A percentile compares a stretch with the other conserved stretches of the same genome.
Conservation (phyloP, 2,888 invertebrate genomes). For the Drosophila pegasa region DNA sequence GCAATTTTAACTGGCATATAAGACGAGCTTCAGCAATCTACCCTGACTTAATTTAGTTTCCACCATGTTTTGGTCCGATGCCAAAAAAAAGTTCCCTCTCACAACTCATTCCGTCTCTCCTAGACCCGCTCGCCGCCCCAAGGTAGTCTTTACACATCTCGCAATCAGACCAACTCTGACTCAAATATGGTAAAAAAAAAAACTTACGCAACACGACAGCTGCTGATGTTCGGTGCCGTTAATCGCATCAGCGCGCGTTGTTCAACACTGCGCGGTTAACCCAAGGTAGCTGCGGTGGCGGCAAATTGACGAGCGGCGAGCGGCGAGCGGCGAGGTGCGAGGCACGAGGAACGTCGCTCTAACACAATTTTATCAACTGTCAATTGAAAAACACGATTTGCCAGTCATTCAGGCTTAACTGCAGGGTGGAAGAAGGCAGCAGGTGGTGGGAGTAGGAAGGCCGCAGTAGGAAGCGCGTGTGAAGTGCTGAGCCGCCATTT, state of each 20-base stretch:
- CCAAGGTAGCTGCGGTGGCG: constrained; percentile 1
- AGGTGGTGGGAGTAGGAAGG: neutral
- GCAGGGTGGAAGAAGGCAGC: neutral
- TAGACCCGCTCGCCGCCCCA: no score
- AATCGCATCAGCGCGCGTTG: constrained; percentile 57
- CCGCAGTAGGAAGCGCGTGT: neutral
- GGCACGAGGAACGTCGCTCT: neutral
- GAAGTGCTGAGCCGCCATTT: constrained; percentile 47
- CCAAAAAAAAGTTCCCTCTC: no score
- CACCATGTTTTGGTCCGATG: no score
- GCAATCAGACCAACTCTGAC: neutral
- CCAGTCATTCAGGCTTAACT: constrained; percentile 49
- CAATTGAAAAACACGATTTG: constrained; percentile 73
- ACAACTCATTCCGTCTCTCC: no score
- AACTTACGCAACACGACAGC: constrained; percentile 1
- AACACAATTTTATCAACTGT: constrained; percentile 74
- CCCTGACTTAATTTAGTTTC: no score
- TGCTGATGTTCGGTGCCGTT: constrained; percentile 28
- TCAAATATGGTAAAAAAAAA: neutral
- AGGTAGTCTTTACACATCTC: neutral
- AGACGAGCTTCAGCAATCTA: no score
- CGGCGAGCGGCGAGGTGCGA: neutral
- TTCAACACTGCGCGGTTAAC: constrained; percentile 46
- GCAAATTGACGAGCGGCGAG: neutral
- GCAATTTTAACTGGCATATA: no score